Evolutionary conservation across 2,797 vertebrate species (phyloP).

Genomic region (Bradypus variegatus): DNA sequence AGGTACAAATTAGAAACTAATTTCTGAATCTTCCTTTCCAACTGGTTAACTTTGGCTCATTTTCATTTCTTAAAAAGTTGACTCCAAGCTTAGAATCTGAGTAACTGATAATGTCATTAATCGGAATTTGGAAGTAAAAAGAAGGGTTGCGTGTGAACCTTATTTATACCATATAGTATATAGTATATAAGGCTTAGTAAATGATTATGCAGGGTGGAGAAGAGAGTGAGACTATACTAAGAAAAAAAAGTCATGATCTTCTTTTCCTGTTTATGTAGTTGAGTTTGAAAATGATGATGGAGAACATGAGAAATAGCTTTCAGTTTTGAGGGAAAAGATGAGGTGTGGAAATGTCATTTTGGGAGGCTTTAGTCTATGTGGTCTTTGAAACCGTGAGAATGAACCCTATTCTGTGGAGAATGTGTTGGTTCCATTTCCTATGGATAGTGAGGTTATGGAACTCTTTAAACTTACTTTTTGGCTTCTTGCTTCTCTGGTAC

Average conservation of each 20-base stretch:
- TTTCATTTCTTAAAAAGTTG: slow-evolving; percentile 8
- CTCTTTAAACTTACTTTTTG: not conserved
- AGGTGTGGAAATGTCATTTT: not conserved
- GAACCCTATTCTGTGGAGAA: not conserved
- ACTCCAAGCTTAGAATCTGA: not conserved
- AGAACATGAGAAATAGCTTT: not conserved
- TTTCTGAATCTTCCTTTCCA: not conserved
- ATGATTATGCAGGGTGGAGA: not conserved
- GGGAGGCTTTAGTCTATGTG: not conserved
- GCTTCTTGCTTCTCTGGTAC: not conserved
- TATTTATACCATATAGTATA: not conserved
- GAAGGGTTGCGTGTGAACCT: not conserved
- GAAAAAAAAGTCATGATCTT: not conserved
- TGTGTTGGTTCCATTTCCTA: not conserved
- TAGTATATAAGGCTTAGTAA: not conserved
- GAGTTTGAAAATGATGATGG: not conserved
- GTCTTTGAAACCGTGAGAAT: no score
- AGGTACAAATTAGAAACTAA: not conserved
- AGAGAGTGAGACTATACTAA: not conserved
- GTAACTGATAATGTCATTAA: not conserved
- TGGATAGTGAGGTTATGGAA: not conserved
- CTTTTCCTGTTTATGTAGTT: not conserved
- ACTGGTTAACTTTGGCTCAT: not conserved
- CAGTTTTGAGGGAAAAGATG: not conserved
- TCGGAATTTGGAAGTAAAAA: slow-evolving; percentile 4